A percentile compares a stretch with the other conserved stretches of the same genome.
phyloP scores from a whole-genome alignment of 2,113 vertebrate genomes.

The Notothenia coriiceps region DNA sequence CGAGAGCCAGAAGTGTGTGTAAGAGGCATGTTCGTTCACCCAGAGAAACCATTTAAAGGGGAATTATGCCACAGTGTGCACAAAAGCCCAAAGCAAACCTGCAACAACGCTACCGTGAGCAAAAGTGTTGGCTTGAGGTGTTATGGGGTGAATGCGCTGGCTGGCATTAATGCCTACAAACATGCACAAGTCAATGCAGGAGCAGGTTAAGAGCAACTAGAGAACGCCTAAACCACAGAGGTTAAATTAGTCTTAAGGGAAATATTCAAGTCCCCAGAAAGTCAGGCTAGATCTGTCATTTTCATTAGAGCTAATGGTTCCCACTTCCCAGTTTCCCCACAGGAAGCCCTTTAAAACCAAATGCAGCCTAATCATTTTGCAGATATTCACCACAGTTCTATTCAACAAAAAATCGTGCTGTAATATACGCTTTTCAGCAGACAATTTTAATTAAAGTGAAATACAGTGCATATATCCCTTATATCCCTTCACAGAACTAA shows the following conservation, averaged over 20 bases:
- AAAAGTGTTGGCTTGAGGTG: background rate
- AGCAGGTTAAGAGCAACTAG: background rate
- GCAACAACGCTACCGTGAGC: background rate
- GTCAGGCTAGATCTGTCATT: conserved; percentile 48
- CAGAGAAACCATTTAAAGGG: conserved; percentile 15
- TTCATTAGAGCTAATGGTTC: conserved; percentile 66
- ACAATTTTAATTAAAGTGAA: too few relatives aligned
- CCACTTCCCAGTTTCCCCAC: conserved; percentile 31
- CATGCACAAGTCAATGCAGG: background rate
- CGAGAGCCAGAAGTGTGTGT: conserved; percentile 21
- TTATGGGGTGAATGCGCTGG: background rate
- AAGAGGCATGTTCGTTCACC: conserved; percentile 11
- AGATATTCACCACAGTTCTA: conserved; percentile 19
- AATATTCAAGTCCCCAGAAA: conserved; percentile 45
- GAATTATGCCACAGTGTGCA: background rate
- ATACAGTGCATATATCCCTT: too few relatives aligned
- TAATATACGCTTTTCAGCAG: too few relatives aligned
- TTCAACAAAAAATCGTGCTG: too few relatives aligned
- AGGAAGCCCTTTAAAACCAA: conserved; percentile 47
- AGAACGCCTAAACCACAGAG: background rate
- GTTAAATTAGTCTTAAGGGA: conserved; percentile 49
- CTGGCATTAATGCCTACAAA: background rate
- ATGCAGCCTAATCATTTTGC: conserved; percentile 30
- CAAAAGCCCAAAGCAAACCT: background rate
- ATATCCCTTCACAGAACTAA: too few relatives aligned